These are phyloP conservation scores for Conus betulinus DNA, from an alignment of 1,140 invertebrate genomes.

Conservation along the genomic window DNA sequence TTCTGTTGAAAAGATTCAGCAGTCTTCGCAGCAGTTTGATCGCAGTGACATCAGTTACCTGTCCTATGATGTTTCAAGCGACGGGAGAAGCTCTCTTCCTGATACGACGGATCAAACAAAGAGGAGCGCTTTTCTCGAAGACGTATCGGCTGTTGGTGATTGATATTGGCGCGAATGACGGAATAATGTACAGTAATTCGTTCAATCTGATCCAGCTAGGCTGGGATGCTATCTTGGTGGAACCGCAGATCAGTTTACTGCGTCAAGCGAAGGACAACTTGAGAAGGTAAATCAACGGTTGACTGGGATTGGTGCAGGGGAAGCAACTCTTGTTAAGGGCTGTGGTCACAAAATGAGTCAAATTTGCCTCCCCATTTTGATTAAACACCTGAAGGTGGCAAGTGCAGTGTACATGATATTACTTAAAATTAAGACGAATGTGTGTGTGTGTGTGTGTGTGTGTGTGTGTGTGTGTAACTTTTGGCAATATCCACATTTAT, in stretches of 20 bases:
- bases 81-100: conserved; percentile 61
- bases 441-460: neutral
- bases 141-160: conserved; percentile 55
- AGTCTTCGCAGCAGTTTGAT: neutral
- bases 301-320: neutral
- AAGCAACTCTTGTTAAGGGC: neutral
- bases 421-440: neutral
- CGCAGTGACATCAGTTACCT: conserved; percentile 44
- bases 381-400: neutral
- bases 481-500: too few species aligned
- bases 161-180: conserved; percentile 71
- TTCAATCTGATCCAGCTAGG: conserved; percentile 71
- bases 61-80: conserved; percentile 63
- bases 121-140: conserved; percentile 16
- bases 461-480: neutral
- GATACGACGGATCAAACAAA: conserved; percentile 50
- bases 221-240: conserved; percentile 67
- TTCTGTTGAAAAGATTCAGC: neutral
- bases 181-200: conserved; percentile 68
- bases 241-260: conserved; percentile 58
- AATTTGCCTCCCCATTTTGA: neutral
- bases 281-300: conserved; percentile 45
- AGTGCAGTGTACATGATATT: too few species aligned
- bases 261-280: conserved; percentile 59
- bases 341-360: neutral